A percentile compares a stretch with the other conserved stretches of the same genome.
Evolutionary conservation across 2,888 invertebrate genomes (phyloP).

Genomic region (Leptinotarsa tumamoca): DNA sequence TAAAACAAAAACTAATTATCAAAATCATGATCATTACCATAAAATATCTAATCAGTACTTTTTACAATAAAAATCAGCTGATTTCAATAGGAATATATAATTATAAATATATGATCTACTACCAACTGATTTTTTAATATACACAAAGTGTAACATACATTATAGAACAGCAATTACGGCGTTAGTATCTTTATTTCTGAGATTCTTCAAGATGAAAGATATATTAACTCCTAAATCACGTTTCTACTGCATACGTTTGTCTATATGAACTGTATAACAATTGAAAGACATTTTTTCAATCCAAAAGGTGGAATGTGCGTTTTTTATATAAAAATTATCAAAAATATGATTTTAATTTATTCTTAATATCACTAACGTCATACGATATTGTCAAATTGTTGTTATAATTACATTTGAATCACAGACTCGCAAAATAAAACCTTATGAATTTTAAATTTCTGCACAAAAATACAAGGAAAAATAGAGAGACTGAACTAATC

Average conservation of each 20-base stretch:
- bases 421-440: constrained; percentile 57
- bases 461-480: constrained; percentile 41
- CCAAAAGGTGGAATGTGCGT: constrained; percentile 50
- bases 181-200: constrained; percentile 21
- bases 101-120: constrained; percentile 44
- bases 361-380: constrained; percentile 48
- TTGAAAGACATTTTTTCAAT: constrained; percentile 50
- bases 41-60: constrained; percentile 64
- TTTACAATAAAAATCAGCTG: constrained; percentile 61
- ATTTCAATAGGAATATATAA: constrained; percentile 46
- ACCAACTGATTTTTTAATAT: constrained; percentile 50
- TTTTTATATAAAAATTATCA: constrained; percentile 44
- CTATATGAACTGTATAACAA: constrained; percentile 49
- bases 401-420: constrained; percentile 56
- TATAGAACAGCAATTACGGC: constrained; percentile 26
- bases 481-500: constrained; percentile 43
- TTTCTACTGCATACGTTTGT: constrained; percentile 19
- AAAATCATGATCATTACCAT: constrained; percentile 45
- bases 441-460: constrained; percentile 33
- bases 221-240: constrained; percentile 21
- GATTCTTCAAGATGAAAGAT: constrained; percentile 14
- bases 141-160: constrained; percentile 38
- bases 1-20: constrained; percentile 46
- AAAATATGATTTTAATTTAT: constrained; percentile 46
- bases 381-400: constrained; percentile 47